Base-by-base conservation (phyloP, 1,140 invertebrate species). In the Carcinoscorpius rotundicauda region DNA sequence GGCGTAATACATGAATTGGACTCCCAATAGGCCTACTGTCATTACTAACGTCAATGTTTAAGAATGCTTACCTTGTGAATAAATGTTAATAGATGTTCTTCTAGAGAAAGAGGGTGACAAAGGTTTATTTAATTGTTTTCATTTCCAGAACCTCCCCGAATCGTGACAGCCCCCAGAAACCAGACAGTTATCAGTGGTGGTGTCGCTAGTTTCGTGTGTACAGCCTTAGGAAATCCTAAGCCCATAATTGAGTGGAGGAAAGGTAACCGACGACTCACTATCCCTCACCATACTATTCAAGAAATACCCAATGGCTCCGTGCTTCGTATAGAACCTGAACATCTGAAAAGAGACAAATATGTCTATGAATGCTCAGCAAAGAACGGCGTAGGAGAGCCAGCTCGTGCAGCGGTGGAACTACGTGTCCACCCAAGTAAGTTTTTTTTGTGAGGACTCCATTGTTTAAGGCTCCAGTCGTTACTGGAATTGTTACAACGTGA, bases 321-420 rank as follows among this genome's bases (percentile, higher is more conserved):
- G 68, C 82, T 98, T 50, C 81, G 95, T 67, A 97, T 98, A 70
- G 93, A 97, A 73, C 91, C 92, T 0, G 91, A 94, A 8, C 84
- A 87, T 66, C 79, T 84, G n/a, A 80, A 79, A n/a, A 83, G 91
- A 63, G 92, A 97, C 76, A 90, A 94, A 75, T 87, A 89, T 51
- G 85, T 83, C 3, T 98, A 96, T 79, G 94, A 97, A 76, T 98
- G 96, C 77, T 84, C 95, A 61, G 95, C 94, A 0, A 93, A 97
- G 78, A 98, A 98, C 79, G 90, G 93, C 49, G 90, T 93, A 6
- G 94, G 93, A 3, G 60, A 97, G 78, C 89, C 92, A 11, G 93
- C 97, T 63, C 86, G 84, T 68, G 89, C 93, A 57, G 84, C 88
- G 68, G 93, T 93, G 49, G 87, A 84, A 58, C 83, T 98, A 67